These are phyloP conservation scores for Cryptocephalus moraei DNA, from an alignment of 2,888 invertebrate species.

Conservation along the genomic window DNA sequence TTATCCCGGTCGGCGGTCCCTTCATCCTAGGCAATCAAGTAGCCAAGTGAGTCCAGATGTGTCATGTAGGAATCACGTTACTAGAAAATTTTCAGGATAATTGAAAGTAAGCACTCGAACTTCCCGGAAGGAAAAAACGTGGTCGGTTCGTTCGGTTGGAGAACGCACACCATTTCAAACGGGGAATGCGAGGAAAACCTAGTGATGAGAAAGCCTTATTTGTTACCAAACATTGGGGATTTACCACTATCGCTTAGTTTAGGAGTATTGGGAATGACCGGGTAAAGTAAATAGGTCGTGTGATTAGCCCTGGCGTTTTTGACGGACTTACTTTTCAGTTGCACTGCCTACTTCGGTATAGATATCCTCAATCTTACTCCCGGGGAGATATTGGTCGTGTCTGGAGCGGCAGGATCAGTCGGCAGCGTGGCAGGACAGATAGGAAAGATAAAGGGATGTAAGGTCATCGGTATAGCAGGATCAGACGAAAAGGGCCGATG, in stretches of 20 bases:
- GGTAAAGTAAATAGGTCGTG: constrained; percentile 40
- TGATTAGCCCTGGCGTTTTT: neutral
- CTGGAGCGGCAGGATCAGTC: constrained; percentile 67
- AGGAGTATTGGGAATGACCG: constrained; percentile 61
- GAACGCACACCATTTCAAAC: constrained; percentile 46
- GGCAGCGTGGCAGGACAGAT: constrained; percentile 70
- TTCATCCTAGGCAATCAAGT: neutral
- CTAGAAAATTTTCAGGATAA: constrained; percentile 41
- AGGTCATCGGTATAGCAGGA: constrained; percentile 62
- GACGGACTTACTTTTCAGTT: constrained; percentile 34
- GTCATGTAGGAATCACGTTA: neutral
- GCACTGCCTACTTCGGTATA: constrained; percentile 63
- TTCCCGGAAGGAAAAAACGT: constrained; percentile 56
- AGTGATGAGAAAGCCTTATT: constrained; percentile 41
- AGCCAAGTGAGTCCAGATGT: neutral
- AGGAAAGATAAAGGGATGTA: constrained; percentile 58
- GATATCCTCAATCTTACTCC: constrained; percentile 58
- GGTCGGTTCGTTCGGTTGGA: constrained; percentile 59
- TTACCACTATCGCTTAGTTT: constrained; percentile 51
- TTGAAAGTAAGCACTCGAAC: constrained; percentile 53
- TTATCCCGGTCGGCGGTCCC: neutral
- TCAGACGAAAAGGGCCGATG: constrained; percentile 58
- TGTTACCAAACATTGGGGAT: constrained; percentile 49
- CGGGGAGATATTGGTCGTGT: constrained; percentile 63
- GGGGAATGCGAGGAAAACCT: constrained; percentile 43